A percentile compares a stretch with the other conserved stretches of the same genome.
These are phyloP conservation scores for Cynopterus sphinx DNA, from an alignment of 2,797 vertebrate species.

Conservation along the genomic window DNA sequence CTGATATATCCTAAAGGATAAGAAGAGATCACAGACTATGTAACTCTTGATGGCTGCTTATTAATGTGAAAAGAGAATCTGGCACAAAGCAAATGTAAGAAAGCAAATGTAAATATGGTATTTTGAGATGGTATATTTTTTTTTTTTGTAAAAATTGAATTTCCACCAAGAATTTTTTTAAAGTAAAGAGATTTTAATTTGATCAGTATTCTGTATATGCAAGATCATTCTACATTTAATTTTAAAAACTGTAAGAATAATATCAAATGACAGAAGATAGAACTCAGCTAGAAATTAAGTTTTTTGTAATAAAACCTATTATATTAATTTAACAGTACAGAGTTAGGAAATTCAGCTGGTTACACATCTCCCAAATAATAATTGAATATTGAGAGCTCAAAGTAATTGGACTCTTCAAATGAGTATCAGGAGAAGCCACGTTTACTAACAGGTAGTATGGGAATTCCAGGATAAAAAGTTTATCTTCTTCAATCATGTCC, in stretches of 20 bases:
- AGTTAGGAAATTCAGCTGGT: constrained; percentile 69
- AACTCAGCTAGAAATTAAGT: constrained; percentile 55
- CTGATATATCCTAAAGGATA: background rate
- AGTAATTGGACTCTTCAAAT: constrained; percentile 27
- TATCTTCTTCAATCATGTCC: constrained; percentile 18
- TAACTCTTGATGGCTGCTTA: background rate
- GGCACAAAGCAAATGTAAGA: background rate
- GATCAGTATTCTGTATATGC: background rate
- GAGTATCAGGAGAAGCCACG: background rate
- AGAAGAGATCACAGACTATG: background rate
- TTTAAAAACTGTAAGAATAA: background rate
- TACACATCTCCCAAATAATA: constrained; percentile 69
- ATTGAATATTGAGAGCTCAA: constrained; percentile 73
- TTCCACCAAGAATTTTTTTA: background rate
- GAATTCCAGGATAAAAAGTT: constrained; percentile 45
- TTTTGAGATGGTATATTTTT: background rate
- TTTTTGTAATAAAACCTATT: constrained; percentile 70
- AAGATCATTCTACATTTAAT: constrained; percentile 28
- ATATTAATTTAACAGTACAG: constrained; percentile 58
- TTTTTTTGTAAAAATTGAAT: background rate
- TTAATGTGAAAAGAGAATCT: constrained; percentile 4
- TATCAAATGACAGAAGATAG: constrained; percentile 2
- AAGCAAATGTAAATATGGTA: background rate
- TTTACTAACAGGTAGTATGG: background rate
- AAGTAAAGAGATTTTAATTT: constrained; percentile 18